Evolutionary conservation across 2,888 invertebrate genomes (phyloP), one percentile per base, ranked within the genome.

Genomic region (Heterodera filipjevi): DNA sequence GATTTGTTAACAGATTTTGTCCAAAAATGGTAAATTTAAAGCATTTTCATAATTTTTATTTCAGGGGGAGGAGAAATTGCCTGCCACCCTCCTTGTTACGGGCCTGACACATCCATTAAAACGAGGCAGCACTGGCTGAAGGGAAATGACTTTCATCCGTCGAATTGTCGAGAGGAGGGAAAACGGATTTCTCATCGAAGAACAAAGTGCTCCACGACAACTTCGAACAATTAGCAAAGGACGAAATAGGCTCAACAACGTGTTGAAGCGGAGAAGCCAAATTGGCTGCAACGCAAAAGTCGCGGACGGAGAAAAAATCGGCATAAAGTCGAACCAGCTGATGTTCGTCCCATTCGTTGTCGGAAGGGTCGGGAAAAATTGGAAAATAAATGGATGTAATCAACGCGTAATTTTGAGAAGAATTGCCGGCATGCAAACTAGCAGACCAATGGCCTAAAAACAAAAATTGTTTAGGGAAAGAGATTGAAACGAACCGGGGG

Each of bases 181-280:
- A 74, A 16, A 39, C 71, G 44, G 77, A 79, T 27, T 80, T 81
- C 46, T 30, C 32, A 35, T 77, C 80, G 22, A 80, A 80, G 53
- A 74, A 80, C 22, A 72, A 46, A 66, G 73, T 73, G 74, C 80
- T 81, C 80, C 80, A 80, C 16, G n/a, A 22, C n/a, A 59, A 32
- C 44, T 78, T 12, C 44, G 12, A 27, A 77, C 73, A 78, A 64
- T 73, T 27, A 44, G 71, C 32, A 77, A 30, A 80, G 66, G 35
- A 71, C n/a, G 68, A 79, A 79, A 35, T 44, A 30, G 30, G n/a
- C 6, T 5, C 59, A 27, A 6, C 66, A 32, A 77, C 71, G 44
- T 27, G 64, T 30, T 64, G 76, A 5, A 32, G 27, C 39, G 72
- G 1, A n/a, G 59, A 0, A 8, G 59, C 27, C 59, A 22, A 59